Evolutionary conservation across 2,113 vertebrate species (phyloP).

Genomic region (Cyprinodon brontotheroides): DNA sequence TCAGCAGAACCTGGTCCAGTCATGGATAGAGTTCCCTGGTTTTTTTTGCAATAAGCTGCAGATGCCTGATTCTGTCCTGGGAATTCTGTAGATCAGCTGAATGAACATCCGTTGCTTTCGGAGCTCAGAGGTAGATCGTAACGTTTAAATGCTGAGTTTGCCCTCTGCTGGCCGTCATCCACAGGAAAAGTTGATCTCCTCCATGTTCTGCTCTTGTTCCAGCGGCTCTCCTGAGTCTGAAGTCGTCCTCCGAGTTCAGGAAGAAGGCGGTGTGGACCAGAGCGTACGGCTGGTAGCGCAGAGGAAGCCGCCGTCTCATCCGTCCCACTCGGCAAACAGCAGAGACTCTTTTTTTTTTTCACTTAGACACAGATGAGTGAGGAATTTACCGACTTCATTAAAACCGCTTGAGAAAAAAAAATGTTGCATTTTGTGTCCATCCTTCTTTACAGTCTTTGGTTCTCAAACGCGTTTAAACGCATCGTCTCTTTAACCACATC

Average conservation of each 20-base stretch:
- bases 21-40: not conserved
- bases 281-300: conserved; percentile 87
- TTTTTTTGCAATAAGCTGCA: too few relatives aligned
- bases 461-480: not conserved
- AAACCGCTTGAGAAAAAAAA: not conserved
- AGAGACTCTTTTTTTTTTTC: too few relatives aligned
- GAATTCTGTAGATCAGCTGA: not conserved
- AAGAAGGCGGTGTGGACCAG: conserved; percentile 93
- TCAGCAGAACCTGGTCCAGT: too few relatives aligned
- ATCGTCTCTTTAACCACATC: not conserved
- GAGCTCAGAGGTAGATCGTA: not conserved
- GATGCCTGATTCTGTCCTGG: too few relatives aligned
- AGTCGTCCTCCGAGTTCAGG: conserved; percentile 85
- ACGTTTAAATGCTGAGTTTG: not conserved
- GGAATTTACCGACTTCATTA: not conserved
- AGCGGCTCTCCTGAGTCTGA: conserved; percentile 87
- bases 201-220: conserved; percentile 23
- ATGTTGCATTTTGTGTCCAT: not conserved
- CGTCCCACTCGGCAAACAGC: not conserved
- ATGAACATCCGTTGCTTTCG: not conserved
- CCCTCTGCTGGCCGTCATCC: not conserved
- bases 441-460: not conserved
- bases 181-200: not conserved
- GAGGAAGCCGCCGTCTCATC: not conserved
- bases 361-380: not conserved